A percentile compares a stretch with the other conserved stretches of the same genome.
phyloP scores from a whole-genome alignment of 2,888 invertebrate species.

The Lordiphosa fenestrarum region DNA sequence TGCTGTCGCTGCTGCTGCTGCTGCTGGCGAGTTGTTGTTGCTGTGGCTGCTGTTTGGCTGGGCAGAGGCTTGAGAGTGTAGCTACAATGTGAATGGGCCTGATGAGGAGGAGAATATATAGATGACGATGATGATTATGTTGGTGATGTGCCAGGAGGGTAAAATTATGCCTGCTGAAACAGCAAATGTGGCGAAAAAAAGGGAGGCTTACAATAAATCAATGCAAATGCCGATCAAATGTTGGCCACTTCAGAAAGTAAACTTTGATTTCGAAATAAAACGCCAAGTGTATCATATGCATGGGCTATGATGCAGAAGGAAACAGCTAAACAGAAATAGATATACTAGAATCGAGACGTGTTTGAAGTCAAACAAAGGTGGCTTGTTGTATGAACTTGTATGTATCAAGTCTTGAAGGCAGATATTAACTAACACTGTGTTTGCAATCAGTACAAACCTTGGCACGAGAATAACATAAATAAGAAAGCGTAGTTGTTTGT shows the following conservation, averaged over 20 bases:
- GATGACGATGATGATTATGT: slow-evolving; percentile 19
- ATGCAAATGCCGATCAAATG: slow-evolving; percentile 9
- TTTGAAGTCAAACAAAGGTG: too few relatives aligned
- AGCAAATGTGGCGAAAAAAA: slow-evolving; percentile 40
- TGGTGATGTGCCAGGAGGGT: slow-evolving; percentile 16
- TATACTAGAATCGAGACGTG: too few relatives aligned
- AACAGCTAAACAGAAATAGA: too few relatives aligned
- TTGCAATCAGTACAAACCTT: too few relatives aligned
- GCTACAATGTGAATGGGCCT: slow-evolving; percentile 65
- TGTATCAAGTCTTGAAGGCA: too few relatives aligned
- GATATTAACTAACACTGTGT: too few relatives aligned
- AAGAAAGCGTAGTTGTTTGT: too few relatives aligned
- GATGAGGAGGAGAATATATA: slow-evolving; percentile 33
- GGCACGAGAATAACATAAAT: too few relatives aligned
- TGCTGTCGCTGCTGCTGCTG: slow-evolving; percentile 2
- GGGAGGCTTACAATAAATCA: slow-evolving; percentile 10
- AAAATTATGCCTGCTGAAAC: slow-evolving; percentile 43
- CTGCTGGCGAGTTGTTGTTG: slow-evolving; percentile 14
- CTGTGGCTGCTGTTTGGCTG: slow-evolving; percentile 23
- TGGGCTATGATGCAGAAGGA: too few relatives aligned
- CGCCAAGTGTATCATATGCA: background rate
- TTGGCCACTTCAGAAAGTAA: background rate
- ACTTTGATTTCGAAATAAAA: slow-evolving; percentile 2
- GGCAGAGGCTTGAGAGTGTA: slow-evolving; percentile 64
- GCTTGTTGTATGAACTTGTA: too few relatives aligned